Conservation (phyloP, 2,888 invertebrate genomes). For the Pterostichus niger region DNA sequence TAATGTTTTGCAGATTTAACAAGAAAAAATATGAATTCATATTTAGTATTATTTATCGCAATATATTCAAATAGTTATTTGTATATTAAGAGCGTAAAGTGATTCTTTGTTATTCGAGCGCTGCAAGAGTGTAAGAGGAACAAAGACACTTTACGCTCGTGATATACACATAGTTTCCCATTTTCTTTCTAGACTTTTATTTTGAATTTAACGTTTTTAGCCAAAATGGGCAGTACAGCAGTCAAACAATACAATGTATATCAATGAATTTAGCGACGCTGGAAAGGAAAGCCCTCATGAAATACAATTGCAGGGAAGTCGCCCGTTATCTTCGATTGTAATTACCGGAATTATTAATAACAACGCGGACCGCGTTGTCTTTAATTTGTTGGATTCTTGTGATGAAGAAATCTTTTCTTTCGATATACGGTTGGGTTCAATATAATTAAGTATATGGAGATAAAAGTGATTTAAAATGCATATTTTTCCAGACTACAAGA, state of each 20-base stretch:
- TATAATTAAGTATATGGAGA: too few relatives aligned
- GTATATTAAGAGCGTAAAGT: too few relatives aligned
- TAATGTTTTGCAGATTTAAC: too few relatives aligned
- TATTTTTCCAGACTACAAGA: slow-evolving; percentile 1
- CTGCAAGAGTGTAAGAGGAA: too few relatives aligned
- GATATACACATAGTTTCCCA: too few relatives aligned
- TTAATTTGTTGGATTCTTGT: background rate
- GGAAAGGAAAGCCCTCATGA: slow-evolving; percentile 3
- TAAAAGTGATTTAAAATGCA: too few relatives aligned
- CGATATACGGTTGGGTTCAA: background rate
- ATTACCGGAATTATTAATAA: slow-evolving; percentile 34
- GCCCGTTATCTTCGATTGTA: slow-evolving; percentile 2
- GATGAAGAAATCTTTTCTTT: background rate
- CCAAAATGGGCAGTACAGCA: slow-evolving; percentile 31
- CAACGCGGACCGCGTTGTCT: background rate
- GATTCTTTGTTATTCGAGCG: too few relatives aligned
- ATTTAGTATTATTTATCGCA: too few relatives aligned
- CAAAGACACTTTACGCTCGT: too few relatives aligned
- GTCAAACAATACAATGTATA: background rate
- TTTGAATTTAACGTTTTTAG: background rate
- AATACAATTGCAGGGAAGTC: background rate
- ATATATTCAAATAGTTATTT: too few relatives aligned
- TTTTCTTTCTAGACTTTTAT: background rate
- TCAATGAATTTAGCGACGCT: slow-evolving; percentile 16
- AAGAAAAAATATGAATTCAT: too few relatives aligned